Conservation (phyloP, 2,888 invertebrate genomes). For the Phortica okadai region DNA sequence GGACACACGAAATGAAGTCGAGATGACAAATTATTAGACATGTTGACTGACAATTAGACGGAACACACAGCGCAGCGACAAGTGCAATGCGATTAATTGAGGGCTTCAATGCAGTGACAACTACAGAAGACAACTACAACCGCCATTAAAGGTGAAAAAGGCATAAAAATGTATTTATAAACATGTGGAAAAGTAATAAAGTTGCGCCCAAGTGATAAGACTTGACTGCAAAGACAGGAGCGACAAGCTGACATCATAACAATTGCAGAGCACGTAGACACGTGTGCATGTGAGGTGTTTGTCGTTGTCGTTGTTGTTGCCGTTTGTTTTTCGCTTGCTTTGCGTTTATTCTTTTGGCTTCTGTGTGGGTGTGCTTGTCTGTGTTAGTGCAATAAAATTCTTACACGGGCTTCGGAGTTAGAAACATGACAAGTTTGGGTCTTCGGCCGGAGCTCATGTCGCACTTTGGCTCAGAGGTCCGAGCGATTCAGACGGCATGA, state of each 20-base stretch:
- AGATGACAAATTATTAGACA: conserved; percentile 68
- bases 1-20: conserved; percentile 53
- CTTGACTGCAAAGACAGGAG: neutral
- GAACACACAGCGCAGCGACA: conserved; percentile 53
- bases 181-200: conserved; percentile 56
- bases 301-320: neutral
- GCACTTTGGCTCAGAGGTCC: conserved; percentile 28
- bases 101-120: conserved; percentile 41
- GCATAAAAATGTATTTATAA: conserved; percentile 56
- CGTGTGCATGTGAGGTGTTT: neutral
- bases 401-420: conserved; percentile 24
- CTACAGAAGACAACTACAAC: conserved; percentile 38
- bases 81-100: conserved; percentile 69
- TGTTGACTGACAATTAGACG: conserved; percentile 60
- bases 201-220: conserved; percentile 30
- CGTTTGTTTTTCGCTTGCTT: neutral
- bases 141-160: conserved; percentile 42
- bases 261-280: conserved; percentile 58
- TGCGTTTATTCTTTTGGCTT: no score
- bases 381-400: conserved; percentile 13
- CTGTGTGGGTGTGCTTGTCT: neutral
- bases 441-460: neutral
- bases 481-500: conserved; percentile 42
- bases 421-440: neutral
- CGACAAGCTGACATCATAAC: conserved; percentile 31